Evolutionary conservation across 2,797 vertebrate species (phyloP).

Genomic region (Odontamblyopus lacepedii): DNA sequence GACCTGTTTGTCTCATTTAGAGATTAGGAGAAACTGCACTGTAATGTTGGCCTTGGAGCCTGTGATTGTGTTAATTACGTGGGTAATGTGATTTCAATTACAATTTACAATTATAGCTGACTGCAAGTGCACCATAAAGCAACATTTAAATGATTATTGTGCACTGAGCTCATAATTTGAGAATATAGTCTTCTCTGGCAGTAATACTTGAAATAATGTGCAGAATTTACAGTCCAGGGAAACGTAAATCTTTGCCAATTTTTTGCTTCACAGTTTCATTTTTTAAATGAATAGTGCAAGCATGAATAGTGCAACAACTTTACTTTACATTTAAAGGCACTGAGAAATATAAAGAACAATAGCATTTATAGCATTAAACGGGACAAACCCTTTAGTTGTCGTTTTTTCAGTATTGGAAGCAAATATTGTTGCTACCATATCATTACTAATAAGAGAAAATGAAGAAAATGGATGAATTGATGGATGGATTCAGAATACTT

Average conservation of each 20-base stretch:
- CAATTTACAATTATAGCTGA: slow-evolving; percentile 50
- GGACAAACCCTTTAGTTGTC: no score
- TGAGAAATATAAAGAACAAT: no score
- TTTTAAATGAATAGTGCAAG: no score
- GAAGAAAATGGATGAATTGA: no score
- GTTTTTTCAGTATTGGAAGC: no score
- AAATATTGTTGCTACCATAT: no score
- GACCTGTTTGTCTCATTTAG: background rate
- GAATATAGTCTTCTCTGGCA: background rate
- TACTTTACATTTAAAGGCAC: no score
- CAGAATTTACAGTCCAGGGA: background rate
- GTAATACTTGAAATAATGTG: background rate
- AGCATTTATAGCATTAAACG: no score
- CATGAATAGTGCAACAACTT: no score
- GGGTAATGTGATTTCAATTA: slow-evolving; percentile 51
- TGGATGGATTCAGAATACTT: background rate
- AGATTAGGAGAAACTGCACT: background rate
- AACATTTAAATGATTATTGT: slow-evolving; percentile 35
- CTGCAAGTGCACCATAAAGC: slow-evolving; percentile 36
- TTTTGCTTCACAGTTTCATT: no score
- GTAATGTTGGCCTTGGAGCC: slow-evolving; percentile 45
- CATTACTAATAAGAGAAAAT: no score
- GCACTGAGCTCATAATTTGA: background rate
- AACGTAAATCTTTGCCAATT: no score
- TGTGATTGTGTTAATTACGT: slow-evolving; percentile 53